phyloP scores from a whole-genome alignment of 2,113 vertebrate genomes.

The Marmota monax region DNA sequence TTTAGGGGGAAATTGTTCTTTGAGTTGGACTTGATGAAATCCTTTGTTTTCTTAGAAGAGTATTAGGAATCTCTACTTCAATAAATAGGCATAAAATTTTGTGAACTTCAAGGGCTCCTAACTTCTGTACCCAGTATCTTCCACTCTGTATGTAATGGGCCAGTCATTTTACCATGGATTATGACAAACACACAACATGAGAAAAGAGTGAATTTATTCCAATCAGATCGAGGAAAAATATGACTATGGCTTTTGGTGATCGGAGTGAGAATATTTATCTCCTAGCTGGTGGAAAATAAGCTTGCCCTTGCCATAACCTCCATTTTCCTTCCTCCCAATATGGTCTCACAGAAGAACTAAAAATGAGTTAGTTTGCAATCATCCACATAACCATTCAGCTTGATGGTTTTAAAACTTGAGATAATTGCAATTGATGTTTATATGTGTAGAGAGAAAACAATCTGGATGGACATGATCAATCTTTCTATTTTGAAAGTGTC shows the following conservation, averaged over 20 bases:
- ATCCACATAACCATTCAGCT: not conserved
- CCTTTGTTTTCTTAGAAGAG: constrained; percentile 14
- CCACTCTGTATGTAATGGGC: not conserved
- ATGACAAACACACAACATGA: not conserved
- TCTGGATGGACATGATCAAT: not conserved
- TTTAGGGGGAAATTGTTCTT: not conserved
- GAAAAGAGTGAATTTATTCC: constrained; percentile 2
- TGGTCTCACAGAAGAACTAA: not conserved
- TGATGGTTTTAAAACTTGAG: not conserved
- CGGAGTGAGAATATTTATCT: not conserved
- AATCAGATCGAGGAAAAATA: constrained; percentile 18
- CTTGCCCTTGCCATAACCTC: not conserved
- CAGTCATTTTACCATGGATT: not conserved
- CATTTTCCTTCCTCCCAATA: not conserved
- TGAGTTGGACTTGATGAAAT: not conserved
- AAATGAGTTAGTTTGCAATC: not conserved
- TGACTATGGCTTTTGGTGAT: not conserved
- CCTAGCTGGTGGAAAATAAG: not conserved
- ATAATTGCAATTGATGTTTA: not conserved
- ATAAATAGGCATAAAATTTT: not conserved
- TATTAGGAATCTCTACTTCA: constrained; percentile 15
- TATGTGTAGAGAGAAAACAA: not conserved
- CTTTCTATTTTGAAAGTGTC: not conserved
- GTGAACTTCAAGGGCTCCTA: not conserved
- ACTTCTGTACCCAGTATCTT: not conserved